Base-by-base conservation (phyloP, 2,113 vertebrate species). In the Ranitomeya variabilis region DNA sequence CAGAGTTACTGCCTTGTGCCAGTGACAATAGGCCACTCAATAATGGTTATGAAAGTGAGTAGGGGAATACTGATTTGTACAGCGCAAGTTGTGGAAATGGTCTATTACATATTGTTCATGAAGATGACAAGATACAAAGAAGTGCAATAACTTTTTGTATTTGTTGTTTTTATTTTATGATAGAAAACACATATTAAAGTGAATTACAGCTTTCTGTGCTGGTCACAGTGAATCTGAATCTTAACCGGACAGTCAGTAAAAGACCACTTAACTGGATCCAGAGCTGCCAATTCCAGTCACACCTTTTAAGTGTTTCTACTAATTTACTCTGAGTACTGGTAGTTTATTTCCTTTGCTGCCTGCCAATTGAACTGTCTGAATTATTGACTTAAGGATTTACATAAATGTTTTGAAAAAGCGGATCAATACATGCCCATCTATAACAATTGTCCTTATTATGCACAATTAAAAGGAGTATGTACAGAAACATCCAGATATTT, bases 311-410 rank as follows among this genome's bases (percentile, higher is more conserved):
- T 37, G 55, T 37, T 18, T n/a, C 62, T 15, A 45, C 78, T 73
- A 14, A 57, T 81, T 87, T 73, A 13, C 11, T n/a, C 14, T 31
- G 62, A 81, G 71, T 66, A n/a, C 60, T 62, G 37, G 74, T 45
- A 54, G 62, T 69, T 80, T 80, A 52, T 80, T 87, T 69, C 45
- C 51, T 78, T 67, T 54, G 74, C 7, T 76, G 26, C 45, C 57
- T 86, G 59, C 37, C 45, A 64, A 54, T 54, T 66, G 62, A 31
- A 57, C 86, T 71, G 86, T 59, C 52, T 81, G 13, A 37, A 81
- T 19, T 59, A 87, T 87, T 67, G 60, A 87, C 80, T 66, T 67
- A 13, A 80, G 76, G 23, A 80, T 80, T 87, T 87, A 55, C 86
- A 80, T 55, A 77, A 57, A 19, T 3, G 3, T 31, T 80, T 8